phyloP scores from a whole-genome alignment of 1,140 invertebrate species.

The Zaprionus camerounensis region DNA sequence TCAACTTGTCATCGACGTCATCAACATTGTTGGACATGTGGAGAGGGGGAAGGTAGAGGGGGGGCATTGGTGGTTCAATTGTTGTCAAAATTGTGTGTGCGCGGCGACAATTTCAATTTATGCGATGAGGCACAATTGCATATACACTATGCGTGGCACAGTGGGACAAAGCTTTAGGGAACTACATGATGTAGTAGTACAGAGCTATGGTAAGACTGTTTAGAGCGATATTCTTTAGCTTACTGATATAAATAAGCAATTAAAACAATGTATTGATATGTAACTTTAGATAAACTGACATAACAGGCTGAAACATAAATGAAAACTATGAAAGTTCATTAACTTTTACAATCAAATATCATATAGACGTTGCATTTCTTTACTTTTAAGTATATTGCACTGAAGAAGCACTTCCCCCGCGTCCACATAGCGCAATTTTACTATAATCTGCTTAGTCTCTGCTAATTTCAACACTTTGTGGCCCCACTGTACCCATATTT shows the following conservation, averaged over 20 bases:
- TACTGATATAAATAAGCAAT: too few relatives aligned
- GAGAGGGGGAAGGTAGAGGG: not conserved
- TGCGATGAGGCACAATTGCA: conserved; percentile 13
- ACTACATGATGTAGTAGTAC: not conserved
- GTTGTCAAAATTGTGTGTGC: conserved; percentile 7
- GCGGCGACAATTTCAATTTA: conserved; percentile 21
- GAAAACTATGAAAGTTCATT: too few relatives aligned
- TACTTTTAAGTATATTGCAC: too few relatives aligned
- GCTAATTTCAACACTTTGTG: not conserved
- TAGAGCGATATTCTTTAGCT: too few relatives aligned
- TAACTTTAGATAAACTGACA: too few relatives aligned
- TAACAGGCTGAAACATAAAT: too few relatives aligned
- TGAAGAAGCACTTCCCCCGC: too few relatives aligned
- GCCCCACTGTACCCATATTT: conserved; percentile 3
- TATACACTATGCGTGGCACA: not conserved
- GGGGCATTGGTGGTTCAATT: not conserved
- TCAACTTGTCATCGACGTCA: conserved; percentile 3
- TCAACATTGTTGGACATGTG: not conserved
- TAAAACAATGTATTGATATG: too few relatives aligned
- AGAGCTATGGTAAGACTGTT: too few relatives aligned
- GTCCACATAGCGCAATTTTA: not conserved
- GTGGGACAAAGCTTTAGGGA: not conserved
- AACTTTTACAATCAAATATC: too few relatives aligned
- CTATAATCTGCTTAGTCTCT: not conserved
- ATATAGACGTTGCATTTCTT: too few relatives aligned